Evolutionary conservation across 2,113 vertebrate genomes (phyloP).

Genomic region (Erythrolamprus reginae): DNA sequence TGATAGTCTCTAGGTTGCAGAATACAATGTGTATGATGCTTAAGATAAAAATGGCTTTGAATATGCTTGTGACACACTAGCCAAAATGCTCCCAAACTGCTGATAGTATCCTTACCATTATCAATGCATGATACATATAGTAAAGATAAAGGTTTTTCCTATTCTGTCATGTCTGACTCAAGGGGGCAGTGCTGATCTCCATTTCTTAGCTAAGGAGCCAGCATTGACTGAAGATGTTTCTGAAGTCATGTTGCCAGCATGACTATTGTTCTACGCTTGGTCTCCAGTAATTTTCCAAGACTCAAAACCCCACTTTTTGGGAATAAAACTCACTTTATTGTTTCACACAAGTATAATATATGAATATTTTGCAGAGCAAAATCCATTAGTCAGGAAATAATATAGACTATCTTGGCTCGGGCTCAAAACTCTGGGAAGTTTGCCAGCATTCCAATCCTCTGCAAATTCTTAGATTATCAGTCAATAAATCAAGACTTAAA

Average conservation of each 20-base stretch:
- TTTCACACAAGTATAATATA: no score
- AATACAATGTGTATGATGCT: neutral
- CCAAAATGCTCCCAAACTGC: neutral
- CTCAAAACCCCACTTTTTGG: no score
- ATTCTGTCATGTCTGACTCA: neutral
- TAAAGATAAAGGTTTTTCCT: neutral
- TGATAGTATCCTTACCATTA: neutral
- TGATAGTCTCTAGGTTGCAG: neutral
- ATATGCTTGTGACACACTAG: neutral
- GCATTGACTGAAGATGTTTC: neutral
- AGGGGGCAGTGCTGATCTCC: neutral
- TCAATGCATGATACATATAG: neutral
- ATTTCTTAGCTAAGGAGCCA: neutral
- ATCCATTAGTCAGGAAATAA: no score
- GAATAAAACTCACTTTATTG: no score
- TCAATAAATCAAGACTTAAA: no score
- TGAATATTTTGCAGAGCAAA: no score
- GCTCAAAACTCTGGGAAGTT: no score
- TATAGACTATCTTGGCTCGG: no score
- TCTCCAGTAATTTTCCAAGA: no score
- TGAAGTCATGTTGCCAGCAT: neutral
- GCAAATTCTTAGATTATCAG: no score
- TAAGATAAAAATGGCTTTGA: neutral
- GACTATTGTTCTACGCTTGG: no score
- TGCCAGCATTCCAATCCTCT: no score